These are phyloP conservation scores for Euschistus heros DNA, from an alignment of 1,140 invertebrate genomes.

Conservation along the genomic window DNA sequence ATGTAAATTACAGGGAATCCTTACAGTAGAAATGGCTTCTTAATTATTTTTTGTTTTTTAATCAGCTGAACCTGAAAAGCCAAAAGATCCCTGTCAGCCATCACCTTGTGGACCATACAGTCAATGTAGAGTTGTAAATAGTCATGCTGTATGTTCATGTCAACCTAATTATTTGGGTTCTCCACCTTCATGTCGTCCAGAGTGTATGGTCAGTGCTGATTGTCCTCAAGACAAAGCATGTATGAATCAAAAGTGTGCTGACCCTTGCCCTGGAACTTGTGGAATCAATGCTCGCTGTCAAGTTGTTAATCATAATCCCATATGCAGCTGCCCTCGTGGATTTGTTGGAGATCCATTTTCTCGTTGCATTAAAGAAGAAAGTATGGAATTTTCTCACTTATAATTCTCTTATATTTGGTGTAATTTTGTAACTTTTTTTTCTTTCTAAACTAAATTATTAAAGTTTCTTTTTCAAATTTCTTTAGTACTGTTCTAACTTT, in stretches of 20 bases:
- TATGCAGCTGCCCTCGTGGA: conserved; percentile 35
- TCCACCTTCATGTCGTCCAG: conserved; percentile 38
- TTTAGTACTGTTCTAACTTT: too few species aligned
- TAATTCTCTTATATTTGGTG: not conserved
- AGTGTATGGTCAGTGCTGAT: conserved; percentile 37
- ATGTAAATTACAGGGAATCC: not conserved
- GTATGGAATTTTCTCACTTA: conserved; percentile 28
- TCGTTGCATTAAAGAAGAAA: conserved; percentile 37
- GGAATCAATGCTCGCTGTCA: conserved; percentile 38
- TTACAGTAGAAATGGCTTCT: not conserved
- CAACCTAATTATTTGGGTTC: conserved; percentile 38
- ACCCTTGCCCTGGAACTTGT: conserved; percentile 40
- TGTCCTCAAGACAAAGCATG: conserved; percentile 37
- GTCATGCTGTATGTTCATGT: conserved; percentile 41
- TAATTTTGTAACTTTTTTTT: not conserved
- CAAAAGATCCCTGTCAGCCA: conserved; percentile 33
- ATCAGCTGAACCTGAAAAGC: conserved; percentile 26
- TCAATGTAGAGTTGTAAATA: conserved; percentile 37
- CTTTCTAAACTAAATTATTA: not conserved
- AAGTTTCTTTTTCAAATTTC: too few species aligned
- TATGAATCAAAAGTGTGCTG: conserved; percentile 35
- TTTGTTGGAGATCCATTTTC: conserved; percentile 43
- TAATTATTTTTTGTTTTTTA: not conserved
- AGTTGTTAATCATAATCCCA: conserved; percentile 38
- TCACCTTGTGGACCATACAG: conserved; percentile 41